Conservation (phyloP, 2,888 invertebrate genomes). For the Drosophila lacicola region DNA sequence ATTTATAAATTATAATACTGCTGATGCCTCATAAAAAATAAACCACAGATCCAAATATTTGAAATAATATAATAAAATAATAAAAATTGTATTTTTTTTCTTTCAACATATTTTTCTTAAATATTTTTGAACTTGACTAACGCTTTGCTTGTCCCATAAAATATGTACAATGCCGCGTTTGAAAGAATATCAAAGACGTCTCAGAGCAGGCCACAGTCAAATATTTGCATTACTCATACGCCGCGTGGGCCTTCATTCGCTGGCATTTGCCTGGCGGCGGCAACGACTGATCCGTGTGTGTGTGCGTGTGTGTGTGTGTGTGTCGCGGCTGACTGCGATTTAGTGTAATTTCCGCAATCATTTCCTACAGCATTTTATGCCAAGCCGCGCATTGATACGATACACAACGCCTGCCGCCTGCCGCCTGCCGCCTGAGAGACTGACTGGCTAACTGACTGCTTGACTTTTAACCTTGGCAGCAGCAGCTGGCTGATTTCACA, state of each 20-base stretch:
- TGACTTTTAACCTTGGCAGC: conserved; percentile 41
- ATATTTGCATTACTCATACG: conserved; percentile 68
- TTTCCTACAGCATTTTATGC: conserved; percentile 76
- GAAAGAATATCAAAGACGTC: conserved; percentile 36
- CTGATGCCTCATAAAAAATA: too few species aligned
- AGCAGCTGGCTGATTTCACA: conserved; percentile 40
- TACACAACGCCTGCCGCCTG: conserved; percentile 15
- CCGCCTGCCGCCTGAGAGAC: not conserved
- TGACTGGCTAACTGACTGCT: conserved; percentile 41
- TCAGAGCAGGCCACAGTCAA: conserved; percentile 44
- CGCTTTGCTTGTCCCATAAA: conserved; percentile 5
- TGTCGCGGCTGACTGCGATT: conserved; percentile 64
- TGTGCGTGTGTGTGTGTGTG: conserved; percentile 33
- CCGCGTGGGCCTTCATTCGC: conserved; percentile 34
- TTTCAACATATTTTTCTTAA: not conserved
- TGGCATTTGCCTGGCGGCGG: conserved; percentile 35
- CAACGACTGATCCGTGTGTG: conserved; percentile 16
- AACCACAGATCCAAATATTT: too few species aligned
- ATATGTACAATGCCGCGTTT: conserved; percentile 35
- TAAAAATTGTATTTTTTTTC: not conserved
- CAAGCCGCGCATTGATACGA: conserved; percentile 59
- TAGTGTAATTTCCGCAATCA: conserved; percentile 79
- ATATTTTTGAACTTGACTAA: not conserved
- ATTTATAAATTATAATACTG: too few species aligned
- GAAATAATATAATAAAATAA: too few species aligned